Conservation (phyloP, 2,888 invertebrate species). For the Idaea dimidiata region DNA sequence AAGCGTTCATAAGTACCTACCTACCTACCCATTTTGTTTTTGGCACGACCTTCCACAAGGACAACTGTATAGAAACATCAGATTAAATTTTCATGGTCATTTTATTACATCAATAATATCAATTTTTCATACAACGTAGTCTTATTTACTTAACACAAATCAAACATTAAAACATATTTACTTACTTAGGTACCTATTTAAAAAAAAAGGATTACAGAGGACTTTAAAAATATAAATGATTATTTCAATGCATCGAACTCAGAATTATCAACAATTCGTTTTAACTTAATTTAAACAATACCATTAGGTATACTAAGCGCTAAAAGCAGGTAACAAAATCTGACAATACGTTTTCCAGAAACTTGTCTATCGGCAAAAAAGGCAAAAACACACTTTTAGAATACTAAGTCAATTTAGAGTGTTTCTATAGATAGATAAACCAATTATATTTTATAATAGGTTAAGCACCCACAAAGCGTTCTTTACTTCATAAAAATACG, state of each 20-base stretch:
- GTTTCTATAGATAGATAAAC: too few species aligned
- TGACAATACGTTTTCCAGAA: background rate
- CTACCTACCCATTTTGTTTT: background rate
- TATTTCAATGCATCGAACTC: background rate
- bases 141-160: background rate
- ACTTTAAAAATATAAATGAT: background rate
- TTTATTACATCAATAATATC: slow-evolving; percentile 3
- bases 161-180: background rate
- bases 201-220: background rate
- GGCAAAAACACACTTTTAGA: background rate
- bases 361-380: background rate
- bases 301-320: background rate
- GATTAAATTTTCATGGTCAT: background rate
- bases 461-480: too few species aligned
- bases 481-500: too few species aligned
- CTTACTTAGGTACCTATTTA: background rate
- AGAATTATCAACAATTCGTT: background rate
- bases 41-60: background rate
- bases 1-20: background rate
- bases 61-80: background rate
- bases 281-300: background rate
- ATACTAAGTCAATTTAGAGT: background rate
- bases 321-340: background rate
- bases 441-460: too few species aligned
- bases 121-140: background rate